Conservation (phyloP, 2,797 vertebrate species). For the Poecilia velifera region DNA sequence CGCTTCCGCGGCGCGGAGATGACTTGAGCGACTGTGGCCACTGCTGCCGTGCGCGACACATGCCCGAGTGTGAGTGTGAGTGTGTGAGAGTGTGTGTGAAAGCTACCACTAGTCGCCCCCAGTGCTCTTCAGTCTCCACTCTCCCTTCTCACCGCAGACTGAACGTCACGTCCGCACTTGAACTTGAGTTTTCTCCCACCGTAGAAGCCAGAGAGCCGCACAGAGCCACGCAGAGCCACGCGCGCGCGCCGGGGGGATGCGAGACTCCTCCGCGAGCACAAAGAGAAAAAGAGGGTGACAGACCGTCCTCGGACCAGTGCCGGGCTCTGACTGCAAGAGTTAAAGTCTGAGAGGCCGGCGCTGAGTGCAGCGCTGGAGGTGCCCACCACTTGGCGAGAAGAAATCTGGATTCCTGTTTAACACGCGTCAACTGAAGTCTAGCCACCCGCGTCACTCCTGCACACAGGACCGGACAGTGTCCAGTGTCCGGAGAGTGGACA, state of each 20-base stretch:
- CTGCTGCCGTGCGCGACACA: constrained; percentile 46
- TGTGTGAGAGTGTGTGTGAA: constrained; percentile 82
- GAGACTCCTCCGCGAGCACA: constrained; percentile 52
- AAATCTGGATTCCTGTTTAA: constrained; percentile 73
- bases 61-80: constrained; percentile 35
- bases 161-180: constrained; percentile 99
- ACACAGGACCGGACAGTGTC: constrained; percentile 40
- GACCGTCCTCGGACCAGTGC: constrained; percentile 73
- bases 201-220: constrained; percentile 96
- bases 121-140: constrained; percentile 96
- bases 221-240: constrained; percentile 87
- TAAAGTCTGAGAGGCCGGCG: constrained; percentile 67
- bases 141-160: constrained; percentile 96
- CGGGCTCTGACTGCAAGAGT: constrained; percentile 82
- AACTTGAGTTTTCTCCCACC: constrained; percentile 99
- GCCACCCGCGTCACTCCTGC: constrained; percentile 12
- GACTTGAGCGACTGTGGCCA: constrained; percentile 58
- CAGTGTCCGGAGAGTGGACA: constrained; percentile 64
- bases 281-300: constrained; percentile 58
- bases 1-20: constrained; percentile 15
- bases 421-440: constrained; percentile 12
- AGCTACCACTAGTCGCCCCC: constrained; percentile 99
- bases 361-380: constrained; percentile 81
- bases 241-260: constrained; percentile 84
- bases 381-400: constrained; percentile 75